Base-by-base conservation (phyloP, 2,797 vertebrate species). In the Enteromius unitaeniatus region DNA sequence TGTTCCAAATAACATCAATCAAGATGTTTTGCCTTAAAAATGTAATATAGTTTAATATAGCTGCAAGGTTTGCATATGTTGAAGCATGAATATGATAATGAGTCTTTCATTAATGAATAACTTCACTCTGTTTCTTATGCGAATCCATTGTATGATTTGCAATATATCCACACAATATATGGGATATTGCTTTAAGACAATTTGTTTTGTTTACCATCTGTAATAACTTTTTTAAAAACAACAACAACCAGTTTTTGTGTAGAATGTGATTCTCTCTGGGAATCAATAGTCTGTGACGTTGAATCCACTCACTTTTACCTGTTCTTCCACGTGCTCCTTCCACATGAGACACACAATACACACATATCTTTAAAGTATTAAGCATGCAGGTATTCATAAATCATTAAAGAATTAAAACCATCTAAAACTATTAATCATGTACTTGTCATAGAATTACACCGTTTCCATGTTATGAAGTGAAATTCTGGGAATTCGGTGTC, bases 401-500 rank as follows among this genome's bases (percentile, higher is more conserved):
- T 34, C 6, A 17, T 5, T 7, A 7, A 64, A 64, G 62, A 26
- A 62, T 62, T 60, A 49, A 81, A 73, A 34, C 79, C 55, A 37
- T 73, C 55, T 37, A 17, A 21, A 51, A 42, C 2, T 9, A 62
- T 47, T 23, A 23, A 77, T 45, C 15, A 45, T 60, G 23, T 5
- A 45, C 17, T 55, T 77, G 15, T 53, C 47, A 55, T 0, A 55
- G 4, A 83, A 68, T 55, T 42, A 26, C 45, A 76, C 21, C 23
- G 9, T 74, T 23, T 26, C 1, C 21, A 19, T 28, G 5, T 75
- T 47, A 53, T 40, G 15, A 53, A 19, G 11, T 21, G 28, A 47
- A 51, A 49, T 60, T 77, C 73, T 45, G 47, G 68, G 23, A 67
- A 34, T 45, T 73, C 23, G 58, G 47, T 55, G 14, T 40, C 51